Evolutionary conservation across 2,797 vertebrate species (phyloP), one percentile per base, ranked within the genome.

Genomic region (Myotis planiceps): DNA sequence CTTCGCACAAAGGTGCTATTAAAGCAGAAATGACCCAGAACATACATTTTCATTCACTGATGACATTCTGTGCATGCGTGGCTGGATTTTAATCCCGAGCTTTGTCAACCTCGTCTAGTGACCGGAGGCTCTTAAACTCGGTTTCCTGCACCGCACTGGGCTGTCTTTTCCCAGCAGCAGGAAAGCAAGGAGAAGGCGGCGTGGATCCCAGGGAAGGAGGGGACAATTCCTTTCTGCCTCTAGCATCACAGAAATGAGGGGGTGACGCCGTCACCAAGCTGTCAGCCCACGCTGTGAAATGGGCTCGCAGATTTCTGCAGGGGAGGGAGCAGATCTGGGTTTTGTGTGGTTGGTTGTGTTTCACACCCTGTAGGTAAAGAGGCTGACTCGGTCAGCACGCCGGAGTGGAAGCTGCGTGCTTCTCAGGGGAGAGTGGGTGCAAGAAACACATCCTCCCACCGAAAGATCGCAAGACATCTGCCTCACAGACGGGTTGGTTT

Each of bases 21-120:
- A 95, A 95, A 96, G 75, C 23, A 85, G 6, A 97, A 97, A 94
- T 97, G 87, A 97, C 95, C 96, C 94, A n/a, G 71, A 93, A 86
- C 84, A 79, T 42, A 71, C 72, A 81, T 98, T 98, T 97, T 95
- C 53, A 78, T 97, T 98, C 95, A 92, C 97, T 97, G 98, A 93
- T 97, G 97, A 49, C 86, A 74, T 32, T 97, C 98, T 98, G 92
- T 96, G 85, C 69, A 53, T 95, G 68, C 47, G 1, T 96, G 71
- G 90, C 86, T 97, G 88, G 95, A 97, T 97, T 98, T 98, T 97
- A 97, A 98, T 97, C 94, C 92, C 2, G 8, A 78, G 63, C 75
- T 98, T 97, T 97, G 92, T 79, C 80, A 34, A 92, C 86, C 72
- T 90, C 29, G 18, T 71, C 19, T 49, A 72, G 76, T 95, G 96